These are phyloP conservation scores for Triplophysa rosa DNA, from an alignment of 2,113 vertebrate genomes.

Conservation along the genomic window DNA sequence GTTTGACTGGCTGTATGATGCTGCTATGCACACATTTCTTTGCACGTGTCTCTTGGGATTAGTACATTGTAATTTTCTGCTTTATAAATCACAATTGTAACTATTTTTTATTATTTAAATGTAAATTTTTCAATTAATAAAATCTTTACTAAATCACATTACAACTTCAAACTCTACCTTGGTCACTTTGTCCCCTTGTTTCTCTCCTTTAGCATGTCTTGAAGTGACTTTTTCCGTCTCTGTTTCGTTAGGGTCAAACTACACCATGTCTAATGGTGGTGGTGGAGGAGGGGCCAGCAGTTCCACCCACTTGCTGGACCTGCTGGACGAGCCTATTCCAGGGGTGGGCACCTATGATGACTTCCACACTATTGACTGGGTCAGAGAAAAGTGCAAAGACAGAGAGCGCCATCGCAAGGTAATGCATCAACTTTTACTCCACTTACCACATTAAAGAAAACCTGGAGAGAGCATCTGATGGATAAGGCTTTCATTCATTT, in stretches of 20 bases:
- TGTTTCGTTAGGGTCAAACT: constrained; percentile 83
- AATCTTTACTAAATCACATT: no score
- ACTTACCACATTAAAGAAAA: not conserved
- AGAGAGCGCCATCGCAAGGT: constrained; percentile 95
- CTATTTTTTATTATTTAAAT: no score
- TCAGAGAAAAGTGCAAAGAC: constrained; percentile 97
- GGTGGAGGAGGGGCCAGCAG: constrained; percentile 80
- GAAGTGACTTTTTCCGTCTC: constrained; percentile 4
- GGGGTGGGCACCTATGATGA: constrained; percentile 98
- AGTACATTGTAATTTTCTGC: no score
- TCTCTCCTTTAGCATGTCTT: not conserved
- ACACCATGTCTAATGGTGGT: constrained; percentile 96
- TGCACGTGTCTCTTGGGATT: no score
- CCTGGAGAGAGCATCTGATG: no score
- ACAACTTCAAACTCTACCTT: no score
- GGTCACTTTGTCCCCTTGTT: no score
- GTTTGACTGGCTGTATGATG: no score
- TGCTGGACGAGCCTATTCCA: constrained; percentile 96
- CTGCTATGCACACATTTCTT: no score
- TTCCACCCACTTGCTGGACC: constrained; percentile 93
- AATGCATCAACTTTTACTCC: constrained; percentile 29
- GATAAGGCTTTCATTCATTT: not conserved
- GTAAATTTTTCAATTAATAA: no score
- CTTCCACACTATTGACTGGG: constrained; percentile 99
- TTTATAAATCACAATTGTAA: no score